Conservation (phyloP, 2,888 invertebrate species). For the Agonopterix arenella region DNA sequence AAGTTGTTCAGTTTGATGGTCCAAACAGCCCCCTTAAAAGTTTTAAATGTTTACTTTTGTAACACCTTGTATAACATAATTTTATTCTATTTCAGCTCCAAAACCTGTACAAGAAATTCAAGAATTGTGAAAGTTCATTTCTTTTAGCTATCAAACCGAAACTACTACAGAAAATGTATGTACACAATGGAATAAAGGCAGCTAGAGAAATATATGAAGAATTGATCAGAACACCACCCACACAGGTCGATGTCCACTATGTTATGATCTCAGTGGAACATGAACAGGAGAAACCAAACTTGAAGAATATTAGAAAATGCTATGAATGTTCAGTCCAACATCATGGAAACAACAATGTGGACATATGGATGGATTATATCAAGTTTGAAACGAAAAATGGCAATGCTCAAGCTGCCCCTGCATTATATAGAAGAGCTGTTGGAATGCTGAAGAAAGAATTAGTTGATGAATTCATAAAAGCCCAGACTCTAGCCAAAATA, state of each 20-base stretch:
- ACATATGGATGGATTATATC: conserved; percentile 86
- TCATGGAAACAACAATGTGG: conserved; percentile 80
- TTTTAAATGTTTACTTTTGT: too few relatives aligned
- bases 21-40: too few relatives aligned
- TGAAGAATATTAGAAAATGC: conserved; percentile 74
- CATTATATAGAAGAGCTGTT: conserved; percentile 80
- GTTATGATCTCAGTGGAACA: conserved; percentile 78
- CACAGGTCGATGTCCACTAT: conserved; percentile 77
- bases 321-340: conserved; percentile 79
- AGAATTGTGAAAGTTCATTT: conserved; percentile 67
- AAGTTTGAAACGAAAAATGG: conserved; percentile 81
- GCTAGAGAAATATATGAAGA: conserved; percentile 79
- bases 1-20: too few relatives aligned
- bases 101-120: conserved; percentile 47
- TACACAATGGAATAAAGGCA: conserved; percentile 65
- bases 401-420: conserved; percentile 69
- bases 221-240: conserved; percentile 76
- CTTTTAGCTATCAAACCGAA: conserved; percentile 75
- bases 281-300: conserved; percentile 54
- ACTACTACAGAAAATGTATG: conserved; percentile 77
- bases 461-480: conserved; percentile 72
- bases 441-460: conserved; percentile 71
- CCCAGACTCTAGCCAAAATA: conserved; percentile 69
- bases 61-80: too few relatives aligned
- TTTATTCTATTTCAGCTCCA: conserved; percentile 37